phyloP scores from a whole-genome alignment of 2,797 vertebrate genomes.

The Natrix natrix region DNA sequence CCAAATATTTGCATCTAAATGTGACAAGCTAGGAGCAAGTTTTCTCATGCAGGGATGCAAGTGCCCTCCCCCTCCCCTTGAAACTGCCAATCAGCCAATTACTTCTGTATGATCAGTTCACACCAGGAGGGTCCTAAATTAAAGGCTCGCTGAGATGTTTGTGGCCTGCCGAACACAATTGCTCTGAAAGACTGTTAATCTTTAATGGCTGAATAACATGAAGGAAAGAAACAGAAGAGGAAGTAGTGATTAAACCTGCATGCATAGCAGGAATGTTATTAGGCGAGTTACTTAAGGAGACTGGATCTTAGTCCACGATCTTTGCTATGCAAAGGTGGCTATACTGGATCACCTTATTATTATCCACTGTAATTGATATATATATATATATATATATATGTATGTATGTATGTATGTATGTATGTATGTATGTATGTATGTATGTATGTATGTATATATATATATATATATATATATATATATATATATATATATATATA shows the following conservation, averaged over 20 bases:
- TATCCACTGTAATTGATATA: not conserved
- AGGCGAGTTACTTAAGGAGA: constrained; percentile 7
- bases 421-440: too few relatives aligned
- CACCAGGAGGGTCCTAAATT: not conserved
- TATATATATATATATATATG: too few relatives aligned
- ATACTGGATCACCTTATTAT: not conserved
- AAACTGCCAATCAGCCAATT: not conserved
- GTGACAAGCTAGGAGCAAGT: not conserved
- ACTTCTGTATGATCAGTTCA: not conserved
- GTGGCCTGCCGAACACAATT: not conserved
- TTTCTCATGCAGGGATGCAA: not conserved
- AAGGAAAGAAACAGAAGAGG: not conserved
- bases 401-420: too few relatives aligned
- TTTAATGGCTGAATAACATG: not conserved
- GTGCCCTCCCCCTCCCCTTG: not conserved
- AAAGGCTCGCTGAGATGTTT: not conserved
- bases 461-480: too few relatives aligned
- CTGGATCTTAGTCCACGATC: not conserved
- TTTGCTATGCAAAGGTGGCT: not conserved
- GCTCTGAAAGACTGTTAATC: not conserved
- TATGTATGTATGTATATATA: too few relatives aligned
- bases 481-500: too few relatives aligned
- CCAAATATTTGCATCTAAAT: not conserved
- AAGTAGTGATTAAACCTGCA: not conserved
- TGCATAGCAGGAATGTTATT: constrained; percentile 22